Evolutionary conservation across 2,888 invertebrate genomes (phyloP), one percentile per base, ranked within the genome.

Genomic region (Dendrolimus pini): DNA sequence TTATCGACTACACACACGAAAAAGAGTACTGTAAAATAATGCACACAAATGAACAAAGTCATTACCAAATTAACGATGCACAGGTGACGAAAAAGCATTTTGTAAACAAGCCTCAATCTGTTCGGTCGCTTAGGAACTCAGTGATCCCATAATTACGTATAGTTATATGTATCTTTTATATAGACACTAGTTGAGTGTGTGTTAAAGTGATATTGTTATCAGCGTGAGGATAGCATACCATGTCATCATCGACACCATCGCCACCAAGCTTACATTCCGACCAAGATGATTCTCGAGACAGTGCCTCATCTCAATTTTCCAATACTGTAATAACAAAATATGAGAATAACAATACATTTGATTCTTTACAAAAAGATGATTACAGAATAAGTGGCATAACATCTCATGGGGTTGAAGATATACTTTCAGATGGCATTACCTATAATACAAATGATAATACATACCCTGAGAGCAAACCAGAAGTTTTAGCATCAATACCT

Each of bases 21-120:
- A 74, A 76, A 69, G 60, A 65, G 66, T 66, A 74, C 71, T 71
- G 71, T 78, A 75, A 76, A 77, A 78, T 70, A 68, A 77, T 69
- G 71, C 87, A 88, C 85, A 87, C 89, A 77, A 75, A 80, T 70
- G 75, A 72, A 81, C 71, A 73, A 82, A 82, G 81, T 83, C 86
- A 89, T 89, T 90, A 89, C 83, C 79, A 85, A 89, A 89, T 89
- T 88, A 88, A 89, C 85, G 80, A 82, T 73, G 78, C 77, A 73
- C 84, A 87, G 88, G 88, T 89, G 82, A 85, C 83, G 78, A 85
- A 85, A 82, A 85, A 83, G 75, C 85, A 89, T 87, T 89, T 87
- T 78, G 88, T 89, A 84, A 88, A 90, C 83, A 87, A 85, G 75
- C 63, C 74, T 82, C 83, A 78, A 72, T 77, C 78, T 60, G 78